Conservation (phyloP, 37 sponge, comb jelly and placozoan species). For the Chondrilla cf. caribensis region DNA sequence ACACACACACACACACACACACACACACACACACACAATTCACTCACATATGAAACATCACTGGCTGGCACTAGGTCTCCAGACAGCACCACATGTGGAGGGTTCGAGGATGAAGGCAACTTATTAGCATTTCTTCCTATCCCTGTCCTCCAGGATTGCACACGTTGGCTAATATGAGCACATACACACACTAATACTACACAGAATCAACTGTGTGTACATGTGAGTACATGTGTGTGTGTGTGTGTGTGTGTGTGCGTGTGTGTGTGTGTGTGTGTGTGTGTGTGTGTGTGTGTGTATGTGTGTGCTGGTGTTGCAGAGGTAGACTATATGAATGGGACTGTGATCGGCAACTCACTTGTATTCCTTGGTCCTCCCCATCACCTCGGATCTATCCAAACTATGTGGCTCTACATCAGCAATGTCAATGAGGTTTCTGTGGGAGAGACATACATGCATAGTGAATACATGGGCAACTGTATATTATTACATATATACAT, state of each 20-base stretch:
- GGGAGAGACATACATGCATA: no score
- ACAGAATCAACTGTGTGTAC: no score
- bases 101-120: not conserved
- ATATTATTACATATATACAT: no score
- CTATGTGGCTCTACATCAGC: constrained; percentile 10
- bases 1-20: no score
- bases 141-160: not conserved
- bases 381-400: constrained; percentile 1
- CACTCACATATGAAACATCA: constrained; percentile 14
- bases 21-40: not conserved
- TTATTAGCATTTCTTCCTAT: not conserved
- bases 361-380: constrained; percentile 15
- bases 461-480: no score
- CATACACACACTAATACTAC: no score
- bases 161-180: not conserved
- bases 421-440: constrained; percentile 14
- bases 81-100: constrained; percentile 3
- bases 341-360: constrained; percentile 16
- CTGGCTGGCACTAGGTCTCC: constrained; percentile 1
- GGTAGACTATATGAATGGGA: no score
- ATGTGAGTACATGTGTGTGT: no score
- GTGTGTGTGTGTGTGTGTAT: no score
- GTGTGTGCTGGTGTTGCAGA: no score
- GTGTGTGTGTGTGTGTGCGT: no score
- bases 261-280: no score